Base-by-base conservation (phyloP, 1,140 invertebrate genomes). In the Drosophila virilis region DNA sequence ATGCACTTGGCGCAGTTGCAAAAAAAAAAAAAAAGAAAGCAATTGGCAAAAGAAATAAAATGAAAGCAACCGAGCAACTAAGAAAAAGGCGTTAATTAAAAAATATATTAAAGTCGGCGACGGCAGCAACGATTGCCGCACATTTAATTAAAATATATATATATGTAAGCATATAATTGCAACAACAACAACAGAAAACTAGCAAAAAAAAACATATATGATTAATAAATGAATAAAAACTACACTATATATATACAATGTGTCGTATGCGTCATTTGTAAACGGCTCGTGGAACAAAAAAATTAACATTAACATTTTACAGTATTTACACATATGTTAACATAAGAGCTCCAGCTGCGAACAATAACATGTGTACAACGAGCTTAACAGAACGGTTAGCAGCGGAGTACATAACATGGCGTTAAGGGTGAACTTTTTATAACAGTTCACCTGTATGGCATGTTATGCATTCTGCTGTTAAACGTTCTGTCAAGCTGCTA, bases 61-160 rank as follows among this genome's bases (percentile, higher is more conserved):
- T 67, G 42, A 60, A 74, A 66, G 54, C 61, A 80, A 79, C 37
- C 55, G 66, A 75, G 75, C 80, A 70, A 74, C 79, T 76, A 78
- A 82, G 80, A 77, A 81, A 77, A 81, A 83, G 62, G 78, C 82
- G 85, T 81, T 85, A 86, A 86, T 85, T 85, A 85, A 85, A 85
- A 85, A 78, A 84, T 80, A 83, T 83, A 82, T 74, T 77, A 64
- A 81, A 69, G 38, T 28, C 55, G 42, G 37, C 54, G 52, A 42
- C 69, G 38, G n/a, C 32, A 32, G 43, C 51, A 54, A 15, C 61
- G 69, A 74, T 70, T 74, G 80, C 74, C 60, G 68, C 62, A 76
- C 80, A 85, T 80, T 80, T 80, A 85, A 85, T 84, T 74, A 80
- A 85, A 77, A 75, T 82, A 81, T 81, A 67, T 82, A 81, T 81